phyloP scores from a whole-genome alignment of 1,140 invertebrate species.

The Anoplolepis gracilipes region DNA sequence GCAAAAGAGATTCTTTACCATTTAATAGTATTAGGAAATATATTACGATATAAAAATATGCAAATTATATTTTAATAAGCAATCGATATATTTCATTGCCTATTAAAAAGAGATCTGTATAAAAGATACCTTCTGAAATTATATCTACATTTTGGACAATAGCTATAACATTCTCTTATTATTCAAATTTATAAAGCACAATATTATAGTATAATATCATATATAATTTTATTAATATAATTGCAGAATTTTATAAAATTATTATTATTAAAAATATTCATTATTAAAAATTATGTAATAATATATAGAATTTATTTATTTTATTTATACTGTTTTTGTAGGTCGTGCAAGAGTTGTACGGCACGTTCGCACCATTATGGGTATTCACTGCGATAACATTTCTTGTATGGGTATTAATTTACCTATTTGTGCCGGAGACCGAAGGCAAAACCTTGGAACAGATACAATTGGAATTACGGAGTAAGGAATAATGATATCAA shows the following conservation, averaged over 20 bases:
- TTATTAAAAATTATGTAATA: not conserved
- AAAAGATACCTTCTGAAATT: not conserved
- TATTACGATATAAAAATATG: constrained; percentile 12
- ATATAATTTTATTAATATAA: not conserved
- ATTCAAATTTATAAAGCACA: not conserved
- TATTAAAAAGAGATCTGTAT: not conserved
- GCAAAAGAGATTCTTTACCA: constrained; percentile 7
- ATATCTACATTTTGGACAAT: not conserved
- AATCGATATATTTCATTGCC: constrained; percentile 2
- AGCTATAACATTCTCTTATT: not conserved
- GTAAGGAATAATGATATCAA: constrained; percentile 60
- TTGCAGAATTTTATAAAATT: too few relatives aligned
- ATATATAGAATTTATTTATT: too few relatives aligned
- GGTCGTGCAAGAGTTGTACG: constrained; percentile 83
- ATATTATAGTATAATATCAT: not conserved
- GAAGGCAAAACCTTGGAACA: constrained; percentile 89
- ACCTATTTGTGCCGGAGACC: constrained; percentile 88
- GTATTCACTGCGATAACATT: constrained; percentile 86
- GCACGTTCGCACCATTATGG: constrained; percentile 87
- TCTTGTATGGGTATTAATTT: constrained; percentile 86
- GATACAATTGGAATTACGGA: constrained; percentile 83
- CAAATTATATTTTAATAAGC: constrained; percentile 28
- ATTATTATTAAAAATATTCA: too few relatives aligned
- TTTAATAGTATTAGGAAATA: not conserved
- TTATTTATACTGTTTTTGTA: constrained; percentile 68